A percentile compares a stretch with the other conserved stretches of the same genome.
These are phyloP conservation scores for Hippopotamyrus pictus DNA, from an alignment of 2,797 vertebrate genomes.

Conservation along the genomic window DNA sequence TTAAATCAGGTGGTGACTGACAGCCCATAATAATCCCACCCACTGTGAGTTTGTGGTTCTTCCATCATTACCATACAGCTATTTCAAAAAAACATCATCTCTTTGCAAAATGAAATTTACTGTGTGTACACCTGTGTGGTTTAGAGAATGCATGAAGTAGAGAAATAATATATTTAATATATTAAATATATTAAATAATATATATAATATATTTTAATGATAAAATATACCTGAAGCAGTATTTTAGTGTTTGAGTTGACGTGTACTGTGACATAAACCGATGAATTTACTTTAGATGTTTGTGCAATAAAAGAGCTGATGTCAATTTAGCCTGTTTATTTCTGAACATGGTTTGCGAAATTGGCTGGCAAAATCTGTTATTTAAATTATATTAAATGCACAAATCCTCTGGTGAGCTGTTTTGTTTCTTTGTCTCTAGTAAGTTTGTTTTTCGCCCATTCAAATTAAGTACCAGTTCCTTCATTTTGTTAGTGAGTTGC, in stretches of 20 bases:
- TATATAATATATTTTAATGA: neutral
- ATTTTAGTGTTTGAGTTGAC: neutral
- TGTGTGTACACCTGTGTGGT: neutral
- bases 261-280: neutral
- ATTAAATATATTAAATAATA: too few relatives aligned
- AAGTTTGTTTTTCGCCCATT: neutral
- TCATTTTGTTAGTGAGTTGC: neutral
- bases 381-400: neutral
- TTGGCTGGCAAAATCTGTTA: neutral
- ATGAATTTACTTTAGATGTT: neutral
- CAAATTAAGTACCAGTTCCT: neutral
- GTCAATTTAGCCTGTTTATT: neutral
- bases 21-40: neutral
- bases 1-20: neutral
- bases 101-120: neutral
- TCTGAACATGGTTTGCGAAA: neutral
- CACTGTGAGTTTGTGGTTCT: neutral
- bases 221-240: neutral
- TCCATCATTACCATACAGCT: neutral
- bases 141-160: constrained; percentile 5
- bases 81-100: neutral
- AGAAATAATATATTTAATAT: neutral
- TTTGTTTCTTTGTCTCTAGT: neutral
- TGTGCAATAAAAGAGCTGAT: neutral
- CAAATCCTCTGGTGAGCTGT: neutral